Conservation (phyloP, 2,797 vertebrate genomes). For the Danio albolineatus region DNA sequence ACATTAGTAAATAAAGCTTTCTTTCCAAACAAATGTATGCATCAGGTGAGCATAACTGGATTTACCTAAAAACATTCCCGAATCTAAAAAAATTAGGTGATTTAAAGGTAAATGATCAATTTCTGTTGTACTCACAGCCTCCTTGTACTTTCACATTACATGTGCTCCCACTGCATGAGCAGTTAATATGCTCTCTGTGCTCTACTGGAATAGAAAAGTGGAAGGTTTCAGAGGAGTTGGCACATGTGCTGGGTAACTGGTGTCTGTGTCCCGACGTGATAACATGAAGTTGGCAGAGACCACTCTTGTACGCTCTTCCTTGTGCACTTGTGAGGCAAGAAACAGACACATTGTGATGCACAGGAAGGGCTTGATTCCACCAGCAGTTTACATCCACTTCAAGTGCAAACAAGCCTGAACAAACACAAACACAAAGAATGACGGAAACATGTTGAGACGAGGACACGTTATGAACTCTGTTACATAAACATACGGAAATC, state of each 20-base stretch:
- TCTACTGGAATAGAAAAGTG: not conserved
- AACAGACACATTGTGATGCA: constrained; percentile 10
- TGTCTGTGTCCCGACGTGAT: not conserved
- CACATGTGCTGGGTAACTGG: not conserved
- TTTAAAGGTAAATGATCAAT: not conserved
- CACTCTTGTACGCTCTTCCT: not conserved
- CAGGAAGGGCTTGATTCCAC: constrained; percentile 35
- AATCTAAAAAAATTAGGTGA: not conserved
- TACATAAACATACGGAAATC: not conserved
- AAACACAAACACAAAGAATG: not conserved
- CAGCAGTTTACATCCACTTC: constrained; percentile 47
- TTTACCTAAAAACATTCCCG: not conserved
- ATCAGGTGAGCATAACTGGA: not conserved
- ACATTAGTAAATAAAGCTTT: too few relatives aligned
- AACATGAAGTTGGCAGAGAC: constrained; percentile 27
- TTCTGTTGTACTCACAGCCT: constrained; percentile 56
- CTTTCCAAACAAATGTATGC: not conserved
- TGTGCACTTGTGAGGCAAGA: constrained; percentile 36
- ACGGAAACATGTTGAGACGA: not conserved
- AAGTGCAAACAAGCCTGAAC: not conserved
- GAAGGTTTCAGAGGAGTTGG: constrained; percentile 3
- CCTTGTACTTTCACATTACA: constrained; percentile 42
- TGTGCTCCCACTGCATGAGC: constrained; percentile 31
- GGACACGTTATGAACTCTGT: not conserved
- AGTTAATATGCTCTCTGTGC: not conserved